Percentiles rank a stretch among this genome's conserved stretches.
Conservation (phyloP, 1,140 invertebrate genomes). For the Drosophila auraria region DNA sequence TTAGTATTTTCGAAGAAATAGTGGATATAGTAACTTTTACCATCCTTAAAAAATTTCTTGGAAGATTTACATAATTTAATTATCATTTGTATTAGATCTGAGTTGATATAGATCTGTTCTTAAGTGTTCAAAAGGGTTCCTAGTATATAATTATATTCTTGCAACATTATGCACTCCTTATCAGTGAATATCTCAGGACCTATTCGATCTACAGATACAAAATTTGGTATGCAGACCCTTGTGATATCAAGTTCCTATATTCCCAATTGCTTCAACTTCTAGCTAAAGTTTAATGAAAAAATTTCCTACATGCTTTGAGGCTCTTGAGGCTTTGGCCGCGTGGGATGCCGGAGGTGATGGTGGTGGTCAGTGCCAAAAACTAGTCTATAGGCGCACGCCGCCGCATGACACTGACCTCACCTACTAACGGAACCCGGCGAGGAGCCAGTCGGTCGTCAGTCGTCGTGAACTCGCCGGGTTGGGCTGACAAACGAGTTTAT, state of each 20-base stretch:
- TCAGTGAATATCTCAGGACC: not conserved
- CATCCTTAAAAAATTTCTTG: no score
- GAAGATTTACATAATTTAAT: no score
- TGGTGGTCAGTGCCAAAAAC: constrained; percentile 64
- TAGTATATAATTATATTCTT: no score
- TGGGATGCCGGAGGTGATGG: constrained; percentile 1
- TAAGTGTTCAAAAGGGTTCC: no score
- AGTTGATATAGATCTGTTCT: no score
- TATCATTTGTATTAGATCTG: no score
- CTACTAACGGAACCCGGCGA: constrained; percentile 77
- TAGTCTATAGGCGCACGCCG: constrained; percentile 68
- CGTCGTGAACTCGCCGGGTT: constrained; percentile 67
- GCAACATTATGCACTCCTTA: no score
- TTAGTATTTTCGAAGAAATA: no score
- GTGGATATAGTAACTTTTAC: no score
- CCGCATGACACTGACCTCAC: constrained; percentile 83
- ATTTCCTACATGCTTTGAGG: not conserved
- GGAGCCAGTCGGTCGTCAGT: constrained; percentile 48
- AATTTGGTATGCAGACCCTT: not conserved
- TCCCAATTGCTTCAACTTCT: not conserved
- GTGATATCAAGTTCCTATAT: not conserved
- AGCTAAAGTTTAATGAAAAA: not conserved
- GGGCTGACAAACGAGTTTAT: constrained; percentile 76
- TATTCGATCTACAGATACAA: not conserved
- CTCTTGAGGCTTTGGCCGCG: not conserved